These are phyloP conservation scores for Anser cygnoides DNA, from an alignment of 2,113 vertebrate genomes.

Conservation along the genomic window DNA sequence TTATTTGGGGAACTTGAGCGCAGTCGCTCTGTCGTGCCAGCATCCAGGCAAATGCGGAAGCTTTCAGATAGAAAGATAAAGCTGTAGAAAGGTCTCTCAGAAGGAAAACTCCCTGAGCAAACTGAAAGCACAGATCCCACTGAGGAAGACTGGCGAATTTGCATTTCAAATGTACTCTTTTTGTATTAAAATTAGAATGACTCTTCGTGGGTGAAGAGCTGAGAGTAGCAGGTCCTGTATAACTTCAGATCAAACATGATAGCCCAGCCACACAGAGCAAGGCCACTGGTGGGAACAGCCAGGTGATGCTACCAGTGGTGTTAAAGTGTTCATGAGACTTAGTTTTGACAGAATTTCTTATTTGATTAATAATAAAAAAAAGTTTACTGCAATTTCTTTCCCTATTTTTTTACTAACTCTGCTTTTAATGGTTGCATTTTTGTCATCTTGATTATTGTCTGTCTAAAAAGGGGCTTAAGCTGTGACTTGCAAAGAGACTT, in stretches of 20 bases:
- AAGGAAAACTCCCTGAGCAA: background rate
- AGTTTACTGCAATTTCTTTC: background rate
- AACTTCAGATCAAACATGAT: background rate
- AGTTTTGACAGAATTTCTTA: background rate
- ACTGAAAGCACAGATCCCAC: background rate
- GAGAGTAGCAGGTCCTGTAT: background rate
- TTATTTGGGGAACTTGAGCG: slow-evolving; percentile 59
- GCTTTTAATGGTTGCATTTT: background rate
- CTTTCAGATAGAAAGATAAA: slow-evolving; percentile 53
- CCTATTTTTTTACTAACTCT: background rate
- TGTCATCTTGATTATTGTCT: background rate
- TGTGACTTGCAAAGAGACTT: background rate
- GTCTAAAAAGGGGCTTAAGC: background rate
- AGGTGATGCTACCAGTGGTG: background rate
- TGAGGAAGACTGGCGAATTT: background rate
- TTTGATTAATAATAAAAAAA: background rate
- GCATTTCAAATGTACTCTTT: background rate
- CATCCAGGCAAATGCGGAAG: slow-evolving; percentile 14
- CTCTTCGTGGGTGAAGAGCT: background rate
- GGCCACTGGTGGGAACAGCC: background rate
- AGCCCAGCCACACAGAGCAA: background rate
- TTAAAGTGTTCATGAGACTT: background rate
- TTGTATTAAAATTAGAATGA: background rate
- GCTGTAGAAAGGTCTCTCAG: background rate
- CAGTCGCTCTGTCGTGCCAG: slow-evolving; percentile 54